These are phyloP conservation scores for Danaus chrysippus DNA, from an alignment of 2,888 invertebrate species.

Conservation along the genomic window DNA sequence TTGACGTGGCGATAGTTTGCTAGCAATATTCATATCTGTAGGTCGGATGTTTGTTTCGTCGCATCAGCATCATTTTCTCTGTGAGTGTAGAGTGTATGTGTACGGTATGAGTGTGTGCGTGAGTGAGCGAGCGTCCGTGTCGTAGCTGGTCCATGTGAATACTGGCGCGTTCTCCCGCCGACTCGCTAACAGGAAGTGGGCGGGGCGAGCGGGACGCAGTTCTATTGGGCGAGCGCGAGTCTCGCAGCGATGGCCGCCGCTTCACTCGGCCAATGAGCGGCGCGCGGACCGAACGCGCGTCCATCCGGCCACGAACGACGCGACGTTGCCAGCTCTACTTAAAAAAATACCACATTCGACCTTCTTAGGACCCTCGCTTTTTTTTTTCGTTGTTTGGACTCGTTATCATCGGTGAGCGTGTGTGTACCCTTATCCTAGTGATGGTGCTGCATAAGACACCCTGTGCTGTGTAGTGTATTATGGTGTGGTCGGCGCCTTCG, in stretches of 20 bases:
- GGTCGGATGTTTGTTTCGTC: no score
- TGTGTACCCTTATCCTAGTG: conserved; percentile 68
- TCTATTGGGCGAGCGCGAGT: conserved; percentile 65
- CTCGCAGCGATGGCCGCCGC: conserved; percentile 72
- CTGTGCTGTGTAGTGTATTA: conserved; percentile 72
- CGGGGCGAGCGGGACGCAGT: conserved; percentile 75
- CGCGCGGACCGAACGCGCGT: conserved; percentile 74
- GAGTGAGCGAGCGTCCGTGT: conserved; percentile 41
- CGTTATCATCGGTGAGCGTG: conserved; percentile 76
- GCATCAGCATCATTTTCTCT: no score
- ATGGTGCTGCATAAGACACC: conserved; percentile 65
- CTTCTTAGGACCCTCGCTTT: conserved; percentile 77
- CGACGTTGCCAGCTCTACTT: conserved; percentile 76
- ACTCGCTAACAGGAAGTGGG: conserved; percentile 71
- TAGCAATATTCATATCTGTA: no score
- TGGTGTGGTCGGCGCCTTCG: conserved; percentile 75
- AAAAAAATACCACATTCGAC: conserved; percentile 78
- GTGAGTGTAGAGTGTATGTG: no score
- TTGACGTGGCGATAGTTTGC: no score
- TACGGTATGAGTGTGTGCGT: not conserved
- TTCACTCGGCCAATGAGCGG: conserved; percentile 75
- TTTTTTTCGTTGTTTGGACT: conserved; percentile 68
- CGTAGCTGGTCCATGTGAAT: conserved; percentile 48
- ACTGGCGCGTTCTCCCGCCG: conserved; percentile 73
- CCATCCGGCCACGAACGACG: conserved; percentile 58